phyloP scores from a whole-genome alignment of 2,113 vertebrate species.

The Fulmarus glacialis region DNA sequence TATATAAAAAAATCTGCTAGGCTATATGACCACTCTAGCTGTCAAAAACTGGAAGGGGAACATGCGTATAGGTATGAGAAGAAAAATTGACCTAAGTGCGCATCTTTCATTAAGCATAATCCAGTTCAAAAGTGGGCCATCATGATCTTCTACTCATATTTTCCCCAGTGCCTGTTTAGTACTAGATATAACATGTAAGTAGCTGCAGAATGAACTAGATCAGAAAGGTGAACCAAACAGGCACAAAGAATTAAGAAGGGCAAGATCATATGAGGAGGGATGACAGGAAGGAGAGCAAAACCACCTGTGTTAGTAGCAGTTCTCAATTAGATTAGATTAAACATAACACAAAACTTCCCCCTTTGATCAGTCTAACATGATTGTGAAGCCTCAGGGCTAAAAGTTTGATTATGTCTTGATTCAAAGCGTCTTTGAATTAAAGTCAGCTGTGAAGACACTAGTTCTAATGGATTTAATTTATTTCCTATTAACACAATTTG shows the following conservation, averaged over 20 bases:
- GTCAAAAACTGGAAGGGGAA: not conserved
- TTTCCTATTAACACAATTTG: conserved; percentile 24
- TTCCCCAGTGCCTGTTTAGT: not conserved
- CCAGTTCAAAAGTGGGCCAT: not conserved
- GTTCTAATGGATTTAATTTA: conserved; percentile 52
- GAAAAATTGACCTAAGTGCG: not conserved
- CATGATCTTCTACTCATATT: not conserved
- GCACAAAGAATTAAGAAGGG: not conserved
- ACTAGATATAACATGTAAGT: not conserved
- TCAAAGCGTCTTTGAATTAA: conserved; percentile 48
- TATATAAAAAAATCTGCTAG: not conserved
- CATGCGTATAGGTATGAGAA: not conserved
- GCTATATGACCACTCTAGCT: not conserved
- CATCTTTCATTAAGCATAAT: not conserved
- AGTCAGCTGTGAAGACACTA: conserved; percentile 4
- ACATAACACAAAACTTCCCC: not conserved
- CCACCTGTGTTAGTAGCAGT: not conserved
- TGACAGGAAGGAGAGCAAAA: not conserved
- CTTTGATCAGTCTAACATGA: conserved; percentile 57
- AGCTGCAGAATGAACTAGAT: not conserved
- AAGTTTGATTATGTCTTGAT: conserved; percentile 61
- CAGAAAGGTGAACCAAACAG: not conserved
- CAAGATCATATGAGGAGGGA: not conserved
- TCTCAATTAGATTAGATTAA: conserved; percentile 33
- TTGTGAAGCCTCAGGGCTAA: conserved; percentile 46